A percentile compares a stretch with the other conserved stretches of the same genome.
These are phyloP conservation scores for Cromileptes altivelis DNA, from an alignment of 2,113 vertebrate species.

Conservation along the genomic window DNA sequence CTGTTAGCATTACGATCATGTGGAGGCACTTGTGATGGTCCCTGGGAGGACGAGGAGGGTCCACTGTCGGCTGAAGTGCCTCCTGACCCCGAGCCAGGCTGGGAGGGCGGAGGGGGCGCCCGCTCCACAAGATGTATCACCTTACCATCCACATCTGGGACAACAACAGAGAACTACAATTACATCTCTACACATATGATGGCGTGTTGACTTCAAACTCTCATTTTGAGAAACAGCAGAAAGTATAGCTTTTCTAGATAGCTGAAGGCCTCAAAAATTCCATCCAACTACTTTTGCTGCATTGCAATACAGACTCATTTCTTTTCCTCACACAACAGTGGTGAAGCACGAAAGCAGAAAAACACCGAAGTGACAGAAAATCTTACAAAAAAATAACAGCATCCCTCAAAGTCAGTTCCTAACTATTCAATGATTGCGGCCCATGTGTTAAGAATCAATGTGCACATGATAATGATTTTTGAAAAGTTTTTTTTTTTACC, in stretches of 20 bases:
- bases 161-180: neutral
- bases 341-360: neutral
- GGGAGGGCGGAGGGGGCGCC: conserved; percentile 90
- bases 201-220: neutral
- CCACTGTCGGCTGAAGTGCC: conserved; percentile 81
- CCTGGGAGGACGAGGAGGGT: conserved; percentile 75
- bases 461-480: neutral
- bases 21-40: conserved; percentile 83
- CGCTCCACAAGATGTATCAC: conserved; percentile 95
- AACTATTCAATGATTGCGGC: neutral
- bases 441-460: neutral
- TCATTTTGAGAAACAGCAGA: neutral
- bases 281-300: neutral
- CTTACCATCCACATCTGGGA: conserved; percentile 92
- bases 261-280: too few species aligned
- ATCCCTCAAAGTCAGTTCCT: neutral
- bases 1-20: conserved; percentile 85
- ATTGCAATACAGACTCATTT: too few species aligned
- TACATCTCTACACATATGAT: neutral
- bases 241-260: neutral
- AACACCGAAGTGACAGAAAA: neutral
- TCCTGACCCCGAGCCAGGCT: conserved; percentile 85
- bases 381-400: neutral
- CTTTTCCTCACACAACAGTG: neutral
- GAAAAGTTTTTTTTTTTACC: too few species aligned